Base-by-base conservation (phyloP, 1,140 invertebrate genomes). In the Zaprionus inermis region DNA sequence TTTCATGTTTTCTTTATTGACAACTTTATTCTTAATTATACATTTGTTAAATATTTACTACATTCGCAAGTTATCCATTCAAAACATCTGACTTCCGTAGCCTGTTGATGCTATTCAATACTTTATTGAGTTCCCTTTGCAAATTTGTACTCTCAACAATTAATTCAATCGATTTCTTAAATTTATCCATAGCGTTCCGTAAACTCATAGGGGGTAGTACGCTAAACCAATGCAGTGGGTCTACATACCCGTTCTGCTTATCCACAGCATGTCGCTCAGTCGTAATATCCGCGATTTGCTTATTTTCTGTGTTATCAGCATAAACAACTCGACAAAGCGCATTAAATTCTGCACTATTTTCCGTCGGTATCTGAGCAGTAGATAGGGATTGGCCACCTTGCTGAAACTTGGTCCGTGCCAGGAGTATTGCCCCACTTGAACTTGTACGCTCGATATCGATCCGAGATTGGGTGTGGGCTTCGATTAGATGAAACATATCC, bases 211-310 rank as follows among this genome's bases (percentile, higher is more conserved):
- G 95, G 0, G 95, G 94, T 24, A 96, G 83, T 61, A 95, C 93
- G 5, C 95, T 95, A 89, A 96, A 96, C 95, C 95, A 96, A 56
- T 94, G 94, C 20, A 96, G 90, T 5, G 95, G 95, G 89, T 96
- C 93, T 5, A 91, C 69, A 36, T 71, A 91, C 5, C 90, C 91
- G 7, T 81, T 75, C 5, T 78, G 60, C 28, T 90, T 92, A 49
- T 92, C 76, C 20, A 92, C 79, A 2, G 34, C 18, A 49, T 86
- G 75, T 5, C 73, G 57, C 20, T 79, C 51, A 5, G 80, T 49
- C n/a, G 36, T 56, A n/a, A 81, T 34, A 2, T 75, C 57, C 0
- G 34, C 14, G 0, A 72, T 44, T n/a, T 16, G 7, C 2, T 44
- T 44, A 3, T 44, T 10, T 7, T 44, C 69, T 12, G 68, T 78